Evolutionary conservation across 2,888 invertebrate genomes (phyloP), one percentile per base, ranked within the genome.

Genomic region (Peribatodes rhomboidaria): DNA sequence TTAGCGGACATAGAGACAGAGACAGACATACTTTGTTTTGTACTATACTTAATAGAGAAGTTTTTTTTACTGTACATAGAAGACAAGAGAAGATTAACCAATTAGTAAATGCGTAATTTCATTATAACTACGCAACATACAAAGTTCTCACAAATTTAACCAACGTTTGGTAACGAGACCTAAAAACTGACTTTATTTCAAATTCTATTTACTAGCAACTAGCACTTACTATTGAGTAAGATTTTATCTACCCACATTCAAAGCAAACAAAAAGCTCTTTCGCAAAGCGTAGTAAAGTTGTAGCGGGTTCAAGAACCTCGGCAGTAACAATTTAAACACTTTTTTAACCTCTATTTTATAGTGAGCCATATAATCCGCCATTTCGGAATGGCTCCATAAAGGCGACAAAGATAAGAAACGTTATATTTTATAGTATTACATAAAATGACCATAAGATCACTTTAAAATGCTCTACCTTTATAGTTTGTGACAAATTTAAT

Each of bases 401-500:
- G 27, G 41, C 46, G 31, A 55, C 55, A 42, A 60, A 50, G 65
- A 65, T 65, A 58, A 66, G 49, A 59, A 42, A 50, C 49, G 22
- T 59, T 10, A 37, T 62, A 65, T 62, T 67, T 70, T 63, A 67
- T 59, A 52, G 62, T 57, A 54, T 63, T 58, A 65, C 53, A 63
- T 65, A 63, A 70, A 69, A 65, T 31, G 11, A 20, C 35, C 47
- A 57, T 53, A 61, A 49, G 41, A 60, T 60, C 35, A 67, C 55
- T 57, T 57, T 57, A 57, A 57, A 60, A 57, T 9, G 63, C n/a
- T 20, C 42, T 44, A 39, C 49, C n/a, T 55, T 56, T 42, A 44
- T 20, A 52, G 42, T 47, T 52, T 35, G 59, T 65, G 67, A 69
- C 69, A 69, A 69, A 71, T 61, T 61, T 47, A 53, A 66, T 66